Evolutionary conservation across 2,113 vertebrate genomes (phyloP), one percentile per base, ranked within the genome.

Genomic region (Rhadina sibilatrix): DNA sequence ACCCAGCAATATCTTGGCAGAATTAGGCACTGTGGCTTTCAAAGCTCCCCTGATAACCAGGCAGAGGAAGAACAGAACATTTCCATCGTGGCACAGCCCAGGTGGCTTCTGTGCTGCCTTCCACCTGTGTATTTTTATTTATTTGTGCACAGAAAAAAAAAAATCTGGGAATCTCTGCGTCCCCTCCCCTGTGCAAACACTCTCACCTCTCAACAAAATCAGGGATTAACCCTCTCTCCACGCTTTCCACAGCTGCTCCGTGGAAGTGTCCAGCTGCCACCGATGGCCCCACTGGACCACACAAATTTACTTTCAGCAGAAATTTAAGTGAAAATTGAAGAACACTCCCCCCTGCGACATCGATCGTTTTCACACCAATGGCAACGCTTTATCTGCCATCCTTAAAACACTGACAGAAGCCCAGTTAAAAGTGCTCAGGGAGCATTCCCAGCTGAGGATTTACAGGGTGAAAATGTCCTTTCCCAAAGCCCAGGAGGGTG

Each of bases 101-200:
- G 28, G 5, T 0, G 3, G 54, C 19, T 5, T 35, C 38, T 5
- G 21, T 1, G 1, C 0, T 0, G 4, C 20, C 7, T 54, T 8
- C 28, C 12, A 1, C 0, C 1, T 0, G 1, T 2, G 3, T 8
- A 1, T 38, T 60, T 85, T 19, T 22, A 20, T 15, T 42, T 10
- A 19, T 5, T 2, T 3, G 5, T 18, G 37, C n/a, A 31, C 7
- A 42, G 25, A 49, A 21, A 10, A 19, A 17, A 49, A 21, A 10
- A 19, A 17, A 1, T 0, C 30, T 77, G 46, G 37, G 37, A 46
- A 25, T 2, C 15, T 16, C 3, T 35, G 38, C 38, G 25, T 11
- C 15, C 23, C 12, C 74, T 35, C 31, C 28, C 14, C 17, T 0
- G 1, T 3, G 9, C 27, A 46, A 35, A 40, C 17, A 2, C 5